Evolutionary conservation across 1,140 invertebrate species (phyloP), one percentile per base, ranked within the genome.

Genomic region (Drosophila equinoxialis): DNA sequence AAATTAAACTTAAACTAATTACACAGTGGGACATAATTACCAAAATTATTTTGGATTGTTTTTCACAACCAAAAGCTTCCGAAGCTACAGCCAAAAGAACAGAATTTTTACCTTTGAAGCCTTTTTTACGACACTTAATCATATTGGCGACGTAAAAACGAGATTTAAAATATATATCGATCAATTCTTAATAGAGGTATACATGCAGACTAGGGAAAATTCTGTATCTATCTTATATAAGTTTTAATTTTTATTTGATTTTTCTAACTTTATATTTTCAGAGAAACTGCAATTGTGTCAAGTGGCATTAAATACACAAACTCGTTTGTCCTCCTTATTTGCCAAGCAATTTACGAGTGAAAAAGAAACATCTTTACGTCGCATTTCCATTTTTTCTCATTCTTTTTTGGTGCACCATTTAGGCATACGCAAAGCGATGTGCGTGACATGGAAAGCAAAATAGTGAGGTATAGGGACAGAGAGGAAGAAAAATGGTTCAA

Each of bases 321-420:
- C 63, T 45, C 17, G 13, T 77, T 70, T 42, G 67, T 85, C 68
- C 74, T 65, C 74, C 55, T 70, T 82, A 70, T 87, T 87, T 86
- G 83, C 61, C 33, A 42, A 86, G 76, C 79, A 77, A 79, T 87
- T 86, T 71, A 45, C 42, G 39, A 60, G 41, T 48, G 67, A 57
- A 63, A 70, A 72, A 61, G 55, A 69, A 76, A 42, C 68, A 63
- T 69, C 64, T 59, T 68, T 35, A 65, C 33, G 37, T n/a, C 6
- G 14, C 2, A 37, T 65, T 73, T 59, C 20, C 20, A 23, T 11
- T 42, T 55, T 41, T 26, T 61, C 11, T 39, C 37, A 11, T 37
- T 37, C 10, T 65, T 69, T 65, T 35, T 68, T 57, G 41, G 6
- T 20, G 33, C 48, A 68, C 65, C 65, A 72, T 69, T 65, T 63